These are phyloP conservation scores for Theristicus caerulescens DNA, from an alignment of 2,113 vertebrate genomes.

Conservation along the genomic window DNA sequence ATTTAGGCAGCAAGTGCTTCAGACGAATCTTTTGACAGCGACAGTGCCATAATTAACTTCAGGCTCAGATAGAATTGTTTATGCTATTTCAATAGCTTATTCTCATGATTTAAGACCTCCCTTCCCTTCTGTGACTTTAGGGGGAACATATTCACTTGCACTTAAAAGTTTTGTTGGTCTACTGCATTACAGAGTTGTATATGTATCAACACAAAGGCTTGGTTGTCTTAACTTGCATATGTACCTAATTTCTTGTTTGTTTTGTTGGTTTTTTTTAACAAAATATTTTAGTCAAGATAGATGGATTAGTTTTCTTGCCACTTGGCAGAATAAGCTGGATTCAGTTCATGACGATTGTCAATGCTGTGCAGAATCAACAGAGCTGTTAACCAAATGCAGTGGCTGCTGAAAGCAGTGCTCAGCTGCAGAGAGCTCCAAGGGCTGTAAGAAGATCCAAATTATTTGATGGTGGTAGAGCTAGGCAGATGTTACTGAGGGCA, in stretches of 20 bases:
- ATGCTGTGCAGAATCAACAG: not conserved
- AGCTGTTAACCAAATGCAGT: not conserved
- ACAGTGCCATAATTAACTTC: conserved; percentile 34
- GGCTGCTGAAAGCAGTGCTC: not conserved
- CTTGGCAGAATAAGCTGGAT: not conserved
- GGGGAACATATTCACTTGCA: not conserved
- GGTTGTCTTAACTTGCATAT: not conserved
- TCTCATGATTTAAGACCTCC: not conserved
- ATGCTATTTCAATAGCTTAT: not conserved
- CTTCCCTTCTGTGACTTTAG: not conserved
- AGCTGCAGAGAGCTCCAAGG: not conserved
- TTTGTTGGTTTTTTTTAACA: not conserved
- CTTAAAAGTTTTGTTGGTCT: not conserved
- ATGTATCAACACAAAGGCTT: not conserved
- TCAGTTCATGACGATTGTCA: not conserved
- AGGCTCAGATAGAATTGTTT: conserved; percentile 27
- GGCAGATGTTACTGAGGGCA: not conserved
- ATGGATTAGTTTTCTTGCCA: not conserved
- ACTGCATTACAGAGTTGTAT: not conserved
- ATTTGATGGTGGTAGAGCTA: not conserved
- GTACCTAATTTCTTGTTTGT: not conserved
- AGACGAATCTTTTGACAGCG: conserved; percentile 37
- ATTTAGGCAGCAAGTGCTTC: conserved; percentile 37
- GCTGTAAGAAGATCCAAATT: not conserved
- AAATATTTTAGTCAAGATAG: not conserved